A percentile compares a stretch with the other conserved stretches of the same genome.
Conservation (phyloP, 2,888 invertebrate species). For the Nebria brevicollis region DNA sequence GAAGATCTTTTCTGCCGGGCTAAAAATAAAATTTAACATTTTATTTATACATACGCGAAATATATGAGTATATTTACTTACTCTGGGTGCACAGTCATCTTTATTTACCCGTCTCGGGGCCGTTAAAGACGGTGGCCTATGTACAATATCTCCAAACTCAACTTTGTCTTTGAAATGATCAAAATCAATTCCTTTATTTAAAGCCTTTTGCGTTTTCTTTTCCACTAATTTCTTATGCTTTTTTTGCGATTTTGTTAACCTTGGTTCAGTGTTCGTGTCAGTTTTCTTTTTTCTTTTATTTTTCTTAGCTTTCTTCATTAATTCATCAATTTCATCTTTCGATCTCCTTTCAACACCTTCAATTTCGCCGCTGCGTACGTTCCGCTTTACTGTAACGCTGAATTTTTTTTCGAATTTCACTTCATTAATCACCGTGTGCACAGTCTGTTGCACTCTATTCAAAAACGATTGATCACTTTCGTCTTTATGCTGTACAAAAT, state of each 20-base stretch:
- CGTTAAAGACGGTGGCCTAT: slow-evolving; percentile 76
- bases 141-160: slow-evolving; percentile 78
- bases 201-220: slow-evolving; percentile 63
- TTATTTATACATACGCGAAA: too few relatives aligned
- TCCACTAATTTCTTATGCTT: slow-evolving; percentile 65
- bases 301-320: slow-evolving; percentile 61
- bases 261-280: slow-evolving; percentile 57
- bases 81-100: slow-evolving; percentile 61
- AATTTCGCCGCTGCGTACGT: slow-evolving; percentile 65
- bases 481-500: slow-evolving; percentile 69
- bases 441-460: slow-evolving; percentile 72
- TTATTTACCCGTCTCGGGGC: slow-evolving; percentile 65
- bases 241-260: slow-evolving; percentile 67
- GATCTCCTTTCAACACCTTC: slow-evolving; percentile 64
- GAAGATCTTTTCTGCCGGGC: slow-evolving; percentile 73
- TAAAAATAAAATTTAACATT: slow-evolving; percentile 57
- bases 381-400: slow-evolving; percentile 68
- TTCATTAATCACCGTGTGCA: slow-evolving; percentile 71
- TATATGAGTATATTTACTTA: too few relatives aligned
- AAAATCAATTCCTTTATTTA: slow-evolving; percentile 63
- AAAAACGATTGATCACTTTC: slow-evolving; percentile 74
- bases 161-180: slow-evolving; percentile 69
- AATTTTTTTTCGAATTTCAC: slow-evolving; percentile 71
- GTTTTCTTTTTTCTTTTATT: slow-evolving; percentile 58
- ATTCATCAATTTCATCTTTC: slow-evolving; percentile 66